Percentiles rank a stretch among this genome's conserved stretches.
Evolutionary conservation across 2,113 vertebrate genomes (phyloP).

Genomic region (Nothoprocta perdicaria): DNA sequence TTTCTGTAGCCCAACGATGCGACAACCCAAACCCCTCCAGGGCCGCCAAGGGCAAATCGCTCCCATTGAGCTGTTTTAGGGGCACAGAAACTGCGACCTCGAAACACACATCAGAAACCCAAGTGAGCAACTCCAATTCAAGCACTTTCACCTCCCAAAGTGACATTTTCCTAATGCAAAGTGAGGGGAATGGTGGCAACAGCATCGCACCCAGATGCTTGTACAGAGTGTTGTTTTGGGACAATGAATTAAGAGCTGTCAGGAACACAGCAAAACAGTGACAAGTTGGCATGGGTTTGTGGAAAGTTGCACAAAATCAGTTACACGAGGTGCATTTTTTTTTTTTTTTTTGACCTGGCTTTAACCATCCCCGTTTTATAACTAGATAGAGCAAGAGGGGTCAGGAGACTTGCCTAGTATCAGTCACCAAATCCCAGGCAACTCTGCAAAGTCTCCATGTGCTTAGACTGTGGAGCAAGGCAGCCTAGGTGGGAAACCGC

Average conservation of each 20-base stretch:
- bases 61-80: background rate
- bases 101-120: background rate
- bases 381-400: constrained; percentile 55
- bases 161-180: constrained; percentile 25
- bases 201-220: constrained; percentile 14
- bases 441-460: constrained; percentile 34
- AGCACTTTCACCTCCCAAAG: constrained; percentile 12
- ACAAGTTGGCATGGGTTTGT: constrained; percentile 68
- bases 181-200: background rate
- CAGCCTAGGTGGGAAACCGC: accelerated
- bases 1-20: background rate
- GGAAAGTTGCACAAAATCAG: constrained; percentile 73
- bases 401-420: constrained; percentile 57
- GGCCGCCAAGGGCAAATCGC: background rate
- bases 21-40: background rate
- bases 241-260: constrained; percentile 59
- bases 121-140: background rate
- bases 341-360: constrained; percentile 35
- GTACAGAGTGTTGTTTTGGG: constrained; percentile 50
- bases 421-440: constrained; percentile 53
- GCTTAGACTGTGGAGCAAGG: background rate
- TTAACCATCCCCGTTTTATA: constrained; percentile 64
- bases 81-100: background rate
- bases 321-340: constrained; percentile 37
- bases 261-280: constrained; percentile 60